Base-by-base conservation (phyloP, 2,113 vertebrate species). In the Bufo bufo region DNA sequence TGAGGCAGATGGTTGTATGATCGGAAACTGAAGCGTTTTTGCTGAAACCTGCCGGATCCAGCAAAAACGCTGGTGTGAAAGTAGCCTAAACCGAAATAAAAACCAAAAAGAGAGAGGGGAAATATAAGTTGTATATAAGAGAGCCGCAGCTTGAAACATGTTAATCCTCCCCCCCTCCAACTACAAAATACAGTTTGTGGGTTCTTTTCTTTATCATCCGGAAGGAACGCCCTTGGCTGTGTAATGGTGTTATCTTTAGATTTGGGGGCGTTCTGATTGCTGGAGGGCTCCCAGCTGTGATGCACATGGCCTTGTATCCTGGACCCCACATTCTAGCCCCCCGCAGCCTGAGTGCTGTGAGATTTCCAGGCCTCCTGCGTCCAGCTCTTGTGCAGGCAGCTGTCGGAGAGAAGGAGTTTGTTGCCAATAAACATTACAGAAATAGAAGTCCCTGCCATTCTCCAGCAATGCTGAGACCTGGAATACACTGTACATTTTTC, bases 211-310 rank as follows among this genome's bases (percentile, higher is more conserved):
- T 54, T 23, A 50, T 54, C 6, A 10, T 4, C 45, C 17, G 43
- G 80, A 45, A 47, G 80, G 43, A n/a, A 12, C 61, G 56, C 61
- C 45, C 58, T 14, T 66, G 49, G 58, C 61, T 50, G 61, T 33
- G 81, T 83, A 50, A 83, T 52, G 8, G 0, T 45, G 19, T 20
- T 83, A 83, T 83, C 66, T 83, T 69, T 83, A 83, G 81, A 50
- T 52, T 65, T 7, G 20, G 47, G 63, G 61, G 45, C 11, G 61
- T 56, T 56, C 20, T 56, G 72, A 20, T 50, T 2, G 8, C 10
- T 50, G 0, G 19, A 13, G 11, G 1, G 0, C 71, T 47, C 72
- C 0, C 12, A 6, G 1, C 72, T 10, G 7, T 1, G 43, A 16
- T 74, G 0, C 69, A 7, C 6, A 13, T 43, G 3, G 14, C 47